Evolutionary conservation across 2,888 invertebrate genomes (phyloP).

Genomic region (Leptopilina drosophilae): DNA sequence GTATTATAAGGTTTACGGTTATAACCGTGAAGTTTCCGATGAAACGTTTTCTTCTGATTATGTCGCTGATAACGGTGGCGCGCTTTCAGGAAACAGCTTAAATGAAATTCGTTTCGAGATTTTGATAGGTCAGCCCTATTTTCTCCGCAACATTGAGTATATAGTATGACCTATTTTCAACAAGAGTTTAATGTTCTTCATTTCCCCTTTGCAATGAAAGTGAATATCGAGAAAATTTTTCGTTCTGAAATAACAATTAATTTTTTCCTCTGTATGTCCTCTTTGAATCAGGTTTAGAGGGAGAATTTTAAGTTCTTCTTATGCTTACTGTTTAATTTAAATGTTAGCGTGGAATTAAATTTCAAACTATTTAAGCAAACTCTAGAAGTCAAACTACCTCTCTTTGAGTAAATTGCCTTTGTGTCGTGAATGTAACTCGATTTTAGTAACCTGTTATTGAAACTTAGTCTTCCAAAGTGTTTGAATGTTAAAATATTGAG

Average conservation of each 20-base stretch:
- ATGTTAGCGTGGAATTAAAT: conserved; percentile 7
- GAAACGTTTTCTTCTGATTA: conserved; percentile 37
- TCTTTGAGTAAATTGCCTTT: conserved; percentile 19
- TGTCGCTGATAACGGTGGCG: conserved; percentile 1
- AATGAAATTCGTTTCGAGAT: conserved; percentile 19
- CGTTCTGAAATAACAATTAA: too few species aligned
- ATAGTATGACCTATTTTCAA: not conserved
- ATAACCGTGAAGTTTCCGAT: conserved; percentile 10
- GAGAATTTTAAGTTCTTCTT: not conserved
- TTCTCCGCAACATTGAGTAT: not conserved
- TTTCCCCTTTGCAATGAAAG: too few species aligned
- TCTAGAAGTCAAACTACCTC: not conserved
- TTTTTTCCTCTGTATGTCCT: too few species aligned
- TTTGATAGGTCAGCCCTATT: conserved; percentile 17
- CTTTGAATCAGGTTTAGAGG: too few species aligned
- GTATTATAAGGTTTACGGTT: conserved; percentile 41
- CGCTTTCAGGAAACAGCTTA: conserved; percentile 15
- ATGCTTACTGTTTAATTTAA: not conserved
- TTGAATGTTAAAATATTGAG: too few species aligned
- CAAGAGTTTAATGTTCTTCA: conserved; percentile 17
- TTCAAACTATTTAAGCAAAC: conserved; percentile 34
- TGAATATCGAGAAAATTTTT: too few species aligned
- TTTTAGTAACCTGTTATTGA: conserved; percentile 16
- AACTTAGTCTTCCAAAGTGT: not conserved
- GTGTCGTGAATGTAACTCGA: not conserved